phyloP scores from a whole-genome alignment of 2,113 vertebrate genomes.

The Centropristis striata region DNA sequence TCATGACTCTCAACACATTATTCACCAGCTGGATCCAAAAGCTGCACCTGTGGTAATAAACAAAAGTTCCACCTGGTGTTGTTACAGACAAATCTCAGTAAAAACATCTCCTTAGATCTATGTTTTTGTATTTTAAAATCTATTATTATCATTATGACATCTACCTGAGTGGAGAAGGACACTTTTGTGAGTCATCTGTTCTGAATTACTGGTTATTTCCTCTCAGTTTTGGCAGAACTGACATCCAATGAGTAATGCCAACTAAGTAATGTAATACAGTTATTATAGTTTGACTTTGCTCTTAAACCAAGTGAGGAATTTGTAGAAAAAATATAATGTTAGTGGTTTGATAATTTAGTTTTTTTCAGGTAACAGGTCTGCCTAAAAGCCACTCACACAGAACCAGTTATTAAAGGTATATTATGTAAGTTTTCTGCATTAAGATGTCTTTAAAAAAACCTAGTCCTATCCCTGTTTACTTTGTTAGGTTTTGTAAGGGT shows the following conservation, averaged over 20 bases:
- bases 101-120: background rate
- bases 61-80: background rate
- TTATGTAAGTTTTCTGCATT: too few species aligned
- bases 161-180: background rate
- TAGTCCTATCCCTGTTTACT: too few species aligned
- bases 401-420: too few species aligned
- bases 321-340: background rate
- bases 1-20: background rate
- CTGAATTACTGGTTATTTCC: background rate
- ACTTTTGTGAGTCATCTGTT: conserved; percentile 4
- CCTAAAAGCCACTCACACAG: too few species aligned
- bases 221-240: background rate
- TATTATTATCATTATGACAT: background rate
- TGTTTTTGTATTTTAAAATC: background rate
- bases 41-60: conserved; percentile 32
- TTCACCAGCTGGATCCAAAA: conserved; percentile 14
- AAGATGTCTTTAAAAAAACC: too few species aligned
- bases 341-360: background rate
- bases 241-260: conserved; percentile 1
- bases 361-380: background rate
- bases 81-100: background rate
- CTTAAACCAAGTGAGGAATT: background rate
- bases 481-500: too few species aligned
- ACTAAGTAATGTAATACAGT: background rate
- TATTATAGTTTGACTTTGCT: background rate